Base-by-base conservation (phyloP, 2,888 invertebrate genomes). In the Nomada flava region DNA sequence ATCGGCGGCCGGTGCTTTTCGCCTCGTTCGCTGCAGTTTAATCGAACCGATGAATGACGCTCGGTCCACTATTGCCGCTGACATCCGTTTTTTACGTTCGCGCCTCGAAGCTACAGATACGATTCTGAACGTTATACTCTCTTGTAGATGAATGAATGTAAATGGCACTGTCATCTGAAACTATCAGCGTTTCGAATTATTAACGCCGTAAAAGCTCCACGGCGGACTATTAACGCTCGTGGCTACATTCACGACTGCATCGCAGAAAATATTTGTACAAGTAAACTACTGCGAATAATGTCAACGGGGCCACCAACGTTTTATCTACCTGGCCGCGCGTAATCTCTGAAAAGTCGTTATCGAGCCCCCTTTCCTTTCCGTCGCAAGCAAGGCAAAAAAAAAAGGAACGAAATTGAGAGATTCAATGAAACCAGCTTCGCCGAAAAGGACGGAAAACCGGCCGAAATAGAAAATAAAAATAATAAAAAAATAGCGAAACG, bases 1-100 rank as follows among this genome's bases (percentile, higher is more conserved):
- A 50, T 50, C 29, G 44, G 7, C 5, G 10, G 23, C 2, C 4
- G 15, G 4, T 9, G 47, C 23, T 70, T 57, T 29, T 20, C 59
- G 47, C 29, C 42, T 70, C 29, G 47, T 26, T 60, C 59, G 44
- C 10, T 18, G 52, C 29, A 18, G 20, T 67, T 53, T 63, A 68
- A 42, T 29, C 47, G 3, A 2, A 69, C 15, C 20, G 36, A 9
- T 15, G 18, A n/a, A 10, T 29, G 36, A 53, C 23, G 18, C 36
- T 2, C 13, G 2, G n/a, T 42, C 7, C 36, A n/a, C 20, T 10
- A 20, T 52, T n/a, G 11, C n/a, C 2, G 29, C 11, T 10, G n/a
- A 65, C 18, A 18, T 29, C 7, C 26, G 15, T 29, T 52, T 50
- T n/a, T 10, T 13, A 29, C 10, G 4, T 20, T 0, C 5, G 20